Percentiles rank a stretch among this genome's conserved stretches.
Conservation (phyloP, 2,113 vertebrate genomes). For the Anolis carolinensis region DNA sequence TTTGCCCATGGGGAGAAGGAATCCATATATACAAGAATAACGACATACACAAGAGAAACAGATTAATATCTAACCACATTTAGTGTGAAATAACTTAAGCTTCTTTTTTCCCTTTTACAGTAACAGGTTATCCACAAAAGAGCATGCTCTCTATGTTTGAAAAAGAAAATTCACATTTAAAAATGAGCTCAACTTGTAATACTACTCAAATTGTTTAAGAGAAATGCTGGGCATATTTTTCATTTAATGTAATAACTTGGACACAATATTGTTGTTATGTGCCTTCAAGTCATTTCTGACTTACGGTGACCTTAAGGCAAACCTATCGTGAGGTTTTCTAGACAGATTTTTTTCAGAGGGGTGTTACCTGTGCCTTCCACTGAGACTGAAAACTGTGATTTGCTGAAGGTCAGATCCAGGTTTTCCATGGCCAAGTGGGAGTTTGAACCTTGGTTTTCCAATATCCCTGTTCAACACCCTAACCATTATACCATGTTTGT, state of each 20-base stretch:
- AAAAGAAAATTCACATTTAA: slow-evolving; percentile 62
- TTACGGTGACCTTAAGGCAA: too few species aligned
- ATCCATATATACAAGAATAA: slow-evolving; percentile 52
- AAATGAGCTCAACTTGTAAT: slow-evolving; percentile 62
- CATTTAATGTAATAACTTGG: slow-evolving; percentile 59
- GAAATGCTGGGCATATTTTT: slow-evolving; percentile 59
- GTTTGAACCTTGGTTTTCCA: too few species aligned
- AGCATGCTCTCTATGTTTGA: slow-evolving; percentile 48
- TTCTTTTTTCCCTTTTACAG: slow-evolving; percentile 61
- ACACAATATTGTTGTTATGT: too few species aligned
- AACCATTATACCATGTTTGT: too few species aligned
- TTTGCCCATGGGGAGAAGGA: slow-evolving; percentile 67
- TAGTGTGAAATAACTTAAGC: slow-evolving; percentile 63
- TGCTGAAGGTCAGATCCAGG: too few species aligned
- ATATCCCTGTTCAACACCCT: too few species aligned
- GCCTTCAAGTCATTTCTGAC: too few species aligned
- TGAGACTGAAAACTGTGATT: too few species aligned
- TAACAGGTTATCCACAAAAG: slow-evolving; percentile 55
- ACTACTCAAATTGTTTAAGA: slow-evolving; percentile 63
- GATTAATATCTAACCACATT: slow-evolving; percentile 52
- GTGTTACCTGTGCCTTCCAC: too few species aligned
- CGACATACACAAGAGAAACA: slow-evolving; percentile 47
- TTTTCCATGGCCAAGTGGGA: too few species aligned
- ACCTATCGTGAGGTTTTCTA: too few species aligned
- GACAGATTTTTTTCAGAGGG: too few species aligned